phyloP scores from a whole-genome alignment of 2,888 invertebrate species.

The Lacanobia wlatinum region DNA sequence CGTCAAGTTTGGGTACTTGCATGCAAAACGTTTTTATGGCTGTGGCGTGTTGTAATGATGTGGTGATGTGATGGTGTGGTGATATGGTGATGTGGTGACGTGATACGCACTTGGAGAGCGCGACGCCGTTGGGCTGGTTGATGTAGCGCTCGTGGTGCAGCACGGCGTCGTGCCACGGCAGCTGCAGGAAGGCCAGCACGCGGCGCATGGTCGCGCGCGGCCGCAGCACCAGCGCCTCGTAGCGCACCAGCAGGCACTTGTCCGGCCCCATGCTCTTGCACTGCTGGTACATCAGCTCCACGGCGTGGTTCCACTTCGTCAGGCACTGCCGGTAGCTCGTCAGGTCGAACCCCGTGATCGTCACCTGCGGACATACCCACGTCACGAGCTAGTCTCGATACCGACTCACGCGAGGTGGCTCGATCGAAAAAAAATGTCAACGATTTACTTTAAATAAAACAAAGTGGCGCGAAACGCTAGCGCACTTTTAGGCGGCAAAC shows the following conservation, averaged over 20 bases:
- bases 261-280: conserved; percentile 95
- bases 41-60: no score
- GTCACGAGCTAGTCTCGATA: not conserved
- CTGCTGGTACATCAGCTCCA: conserved; percentile 98
- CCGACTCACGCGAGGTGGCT: not conserved
- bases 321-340: conserved; percentile 98
- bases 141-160: conserved; percentile 99
- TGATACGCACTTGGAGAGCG: conserved; percentile 95
- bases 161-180: conserved; percentile 98
- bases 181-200: conserved; percentile 96
- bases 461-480: no score
- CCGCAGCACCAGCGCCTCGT: conserved; percentile 99
- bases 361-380: conserved; percentile 78
- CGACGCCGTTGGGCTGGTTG: conserved; percentile 98
- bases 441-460: not conserved
- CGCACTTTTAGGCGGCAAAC: no score
- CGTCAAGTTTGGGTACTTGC: no score
- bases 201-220: conserved; percentile 97
- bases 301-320: conserved; percentile 99
- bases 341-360: conserved; percentile 98
- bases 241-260: conserved; percentile 97
- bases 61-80: no score
- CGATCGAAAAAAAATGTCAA: not conserved
- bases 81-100: no score
- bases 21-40: no score